Percentiles rank a stretch among this genome's conserved stretches.
Conservation (phyloP, 2,113 vertebrate genomes). For the Progne subis region DNA sequence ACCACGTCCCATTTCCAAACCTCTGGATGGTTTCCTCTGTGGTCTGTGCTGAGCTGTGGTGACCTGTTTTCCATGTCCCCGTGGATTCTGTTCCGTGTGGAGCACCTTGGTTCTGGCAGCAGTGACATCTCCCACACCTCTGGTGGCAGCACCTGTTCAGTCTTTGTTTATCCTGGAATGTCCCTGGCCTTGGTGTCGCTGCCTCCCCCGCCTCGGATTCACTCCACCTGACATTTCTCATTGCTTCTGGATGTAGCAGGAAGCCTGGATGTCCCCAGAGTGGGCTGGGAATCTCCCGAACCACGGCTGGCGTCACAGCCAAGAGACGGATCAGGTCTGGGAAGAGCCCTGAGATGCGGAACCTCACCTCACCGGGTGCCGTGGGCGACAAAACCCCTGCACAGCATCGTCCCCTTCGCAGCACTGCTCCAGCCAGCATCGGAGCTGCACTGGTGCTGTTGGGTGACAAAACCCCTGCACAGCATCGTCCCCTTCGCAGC, state of each 20-base stretch:
- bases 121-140: background rate
- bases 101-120: background rate
- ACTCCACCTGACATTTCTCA: background rate
- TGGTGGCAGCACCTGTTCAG: background rate
- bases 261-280: background rate
- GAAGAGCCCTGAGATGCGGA: rapidly evolving
- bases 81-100: background rate
- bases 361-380: rapidly evolving
- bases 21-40: background rate
- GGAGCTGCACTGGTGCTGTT: no score
- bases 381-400: background rate
- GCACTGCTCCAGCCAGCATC: no score
- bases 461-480: no score
- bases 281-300: background rate
- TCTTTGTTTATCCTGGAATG: no score
- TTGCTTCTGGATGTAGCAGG: background rate
- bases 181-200: rapidly evolving
- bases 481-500: no score
- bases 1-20: background rate
- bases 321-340: rapidly evolving
- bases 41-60: background rate
- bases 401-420: no score
- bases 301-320: rapidly evolving
- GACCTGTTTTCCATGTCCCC: background rate
- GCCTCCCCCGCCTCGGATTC: background rate